Base-by-base conservation (phyloP, 2,113 vertebrate genomes). In the Alethe castanea region DNA sequence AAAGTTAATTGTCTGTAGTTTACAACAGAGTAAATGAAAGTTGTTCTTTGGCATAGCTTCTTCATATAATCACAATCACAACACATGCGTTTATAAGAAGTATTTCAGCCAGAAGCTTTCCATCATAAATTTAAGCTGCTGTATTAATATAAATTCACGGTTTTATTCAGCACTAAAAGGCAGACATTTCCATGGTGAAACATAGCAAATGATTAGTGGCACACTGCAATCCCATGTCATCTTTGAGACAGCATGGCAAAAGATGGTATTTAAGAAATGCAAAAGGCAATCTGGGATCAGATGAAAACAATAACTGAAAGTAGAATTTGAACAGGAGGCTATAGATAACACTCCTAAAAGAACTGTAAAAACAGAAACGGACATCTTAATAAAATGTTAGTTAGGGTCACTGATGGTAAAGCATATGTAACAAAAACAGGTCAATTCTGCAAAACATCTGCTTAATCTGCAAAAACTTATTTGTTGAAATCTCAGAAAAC, bases 1-100 rank as follows among this genome's bases (percentile, higher is more conserved):
- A 86, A 92, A 96, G 85, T 94, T 95, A 95, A 97, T 73, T 93
- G 88, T 77, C 85, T 81, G 44, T 22, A 94, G 85, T 92, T 96
- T 92, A 88, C 81, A 90, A 56, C 71, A 78, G 38, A 86, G 44
- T 86, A 96, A 93, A 88, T 90, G 82, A 92, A 93, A 70, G 76
- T 57, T 94, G 60, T 84, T 92, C 79, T 92, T 88, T 42, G 40
- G 80, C 57, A 83, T 16, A 60, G 33, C 44, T 84, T 64, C 82
- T 88, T 90, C 62, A 31, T 42, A 61, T 50, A 93, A 79, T 65
- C 88, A 54, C 64, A 76, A 60, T 40, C 40, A 57, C 69, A 88
- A 92, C 36, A 78, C 64, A 40, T 6, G 50, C 0, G 0, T 67
- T 86, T 71, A 50, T 23, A 74, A 29, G 42, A 52, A 52, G 71